These are phyloP conservation scores for Parnassius orleans DNA, from an alignment of 2,888 invertebrate genomes.

Conservation along the genomic window DNA sequence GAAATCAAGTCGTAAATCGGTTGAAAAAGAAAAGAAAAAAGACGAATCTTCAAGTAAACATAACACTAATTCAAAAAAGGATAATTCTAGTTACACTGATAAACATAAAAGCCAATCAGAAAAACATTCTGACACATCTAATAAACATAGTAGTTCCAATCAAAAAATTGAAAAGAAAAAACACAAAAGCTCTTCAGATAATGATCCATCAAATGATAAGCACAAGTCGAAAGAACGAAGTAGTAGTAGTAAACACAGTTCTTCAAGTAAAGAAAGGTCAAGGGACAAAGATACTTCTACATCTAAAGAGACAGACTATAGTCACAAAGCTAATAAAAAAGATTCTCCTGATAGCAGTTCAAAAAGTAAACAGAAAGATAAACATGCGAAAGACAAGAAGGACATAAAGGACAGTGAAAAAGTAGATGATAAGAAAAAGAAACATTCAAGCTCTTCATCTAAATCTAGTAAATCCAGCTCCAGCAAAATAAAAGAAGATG, in stretches of 20 bases:
- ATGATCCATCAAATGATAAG: slow-evolving; percentile 50
- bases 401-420: slow-evolving; percentile 45
- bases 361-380: slow-evolving; percentile 42
- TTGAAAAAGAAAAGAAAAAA: slow-evolving; percentile 48
- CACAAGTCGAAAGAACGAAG: slow-evolving; percentile 50
- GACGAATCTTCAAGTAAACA: slow-evolving; percentile 38
- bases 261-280: slow-evolving; percentile 41
- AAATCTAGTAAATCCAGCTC: slow-evolving; percentile 56
- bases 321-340: slow-evolving; percentile 20
- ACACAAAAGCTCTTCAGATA: slow-evolving; percentile 51
- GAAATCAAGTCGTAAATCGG: slow-evolving; percentile 45
- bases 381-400: slow-evolving; percentile 51
- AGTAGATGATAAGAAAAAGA: slow-evolving; percentile 56
- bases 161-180: slow-evolving; percentile 41
- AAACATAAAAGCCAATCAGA: slow-evolving; percentile 44
- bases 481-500: slow-evolving; percentile 61
- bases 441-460: slow-evolving; percentile 59
- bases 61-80: slow-evolving; percentile 42
- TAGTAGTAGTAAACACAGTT: slow-evolving; percentile 62
- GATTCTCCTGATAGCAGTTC: slow-evolving; percentile 46
- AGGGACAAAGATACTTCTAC: slow-evolving; percentile 54
- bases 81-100: slow-evolving; percentile 39
- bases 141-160: slow-evolving; percentile 47
- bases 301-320: slow-evolving; percentile 36
- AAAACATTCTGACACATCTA: slow-evolving; percentile 46